Conservation (phyloP, 35 echinoderm and acorn worm species). For the Ophiothrix spiculata region DNA sequence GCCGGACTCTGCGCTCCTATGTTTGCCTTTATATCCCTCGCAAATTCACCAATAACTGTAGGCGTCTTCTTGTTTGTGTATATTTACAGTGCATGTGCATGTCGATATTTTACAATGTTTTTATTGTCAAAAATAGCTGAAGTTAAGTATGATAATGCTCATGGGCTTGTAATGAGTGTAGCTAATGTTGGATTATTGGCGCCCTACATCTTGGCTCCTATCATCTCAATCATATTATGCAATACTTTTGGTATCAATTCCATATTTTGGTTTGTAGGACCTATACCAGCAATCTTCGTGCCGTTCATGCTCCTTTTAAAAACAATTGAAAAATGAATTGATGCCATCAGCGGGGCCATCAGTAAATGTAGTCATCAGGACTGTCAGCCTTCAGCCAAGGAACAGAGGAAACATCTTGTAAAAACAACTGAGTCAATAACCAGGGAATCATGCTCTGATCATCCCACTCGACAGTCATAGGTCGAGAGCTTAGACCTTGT, state of each 20-base stretch:
- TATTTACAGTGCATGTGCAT: background rate
- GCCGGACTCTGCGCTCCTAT: background rate
- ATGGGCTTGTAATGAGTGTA: background rate
- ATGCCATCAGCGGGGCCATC: no score
- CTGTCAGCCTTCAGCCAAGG: no score
- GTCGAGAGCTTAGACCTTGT: no score
- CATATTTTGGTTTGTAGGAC: background rate
- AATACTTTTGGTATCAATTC: background rate
- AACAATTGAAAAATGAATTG: conserved; percentile 3
- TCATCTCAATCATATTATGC: background rate
- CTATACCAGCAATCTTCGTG: background rate
- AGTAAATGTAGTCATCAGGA: no score
- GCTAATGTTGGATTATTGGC: background rate
- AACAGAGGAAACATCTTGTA: no score
- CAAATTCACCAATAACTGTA: background rate
- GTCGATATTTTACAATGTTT: background rate
- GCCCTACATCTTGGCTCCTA: background rate
- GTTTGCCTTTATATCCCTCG: background rate
- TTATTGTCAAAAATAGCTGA: conserved; percentile 3
- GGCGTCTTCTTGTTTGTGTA: background rate
- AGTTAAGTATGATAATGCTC: background rate
- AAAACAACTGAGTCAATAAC: no score
- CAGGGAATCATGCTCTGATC: no score
- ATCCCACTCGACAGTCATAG: no score
- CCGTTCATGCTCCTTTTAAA: background rate